These are phyloP conservation scores for Ylistrum balloti DNA, from an alignment of 1,140 invertebrate genomes.

Conservation along the genomic window DNA sequence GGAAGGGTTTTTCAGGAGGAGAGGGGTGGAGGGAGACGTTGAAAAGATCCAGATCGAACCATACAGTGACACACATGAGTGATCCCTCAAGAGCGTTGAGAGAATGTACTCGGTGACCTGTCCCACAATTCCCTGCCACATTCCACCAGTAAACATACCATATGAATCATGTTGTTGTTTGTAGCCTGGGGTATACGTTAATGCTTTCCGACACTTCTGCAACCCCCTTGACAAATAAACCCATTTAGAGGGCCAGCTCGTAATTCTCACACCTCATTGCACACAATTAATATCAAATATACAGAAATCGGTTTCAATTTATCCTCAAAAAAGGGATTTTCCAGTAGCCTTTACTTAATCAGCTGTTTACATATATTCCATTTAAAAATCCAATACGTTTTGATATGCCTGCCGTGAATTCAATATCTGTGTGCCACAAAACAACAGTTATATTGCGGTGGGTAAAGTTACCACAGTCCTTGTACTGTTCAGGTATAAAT, in stretches of 20 bases:
- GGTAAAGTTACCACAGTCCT: not conserved
- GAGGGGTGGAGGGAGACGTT: not conserved
- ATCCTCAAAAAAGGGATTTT: conserved; percentile 9
- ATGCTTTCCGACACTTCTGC: no score
- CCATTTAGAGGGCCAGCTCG: conserved; percentile 15
- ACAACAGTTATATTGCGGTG: not conserved
- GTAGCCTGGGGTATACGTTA: not conserved
- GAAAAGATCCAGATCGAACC: not conserved
- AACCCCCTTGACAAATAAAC: not conserved
- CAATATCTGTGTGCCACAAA: not conserved
- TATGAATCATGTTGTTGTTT: conserved; percentile 35
- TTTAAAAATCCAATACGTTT: conserved; percentile 22
- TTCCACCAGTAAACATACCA: conserved; percentile 1
- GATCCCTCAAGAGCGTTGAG: not conserved
- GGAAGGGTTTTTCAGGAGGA: not conserved
- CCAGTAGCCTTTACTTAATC: not conserved
- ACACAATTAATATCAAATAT: conserved; percentile 30
- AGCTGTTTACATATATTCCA: conserved; percentile 22
- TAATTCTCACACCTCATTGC: conserved; percentile 20
- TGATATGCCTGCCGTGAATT: not conserved
- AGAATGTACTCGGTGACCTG: conserved; percentile 3
- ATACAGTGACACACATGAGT: not conserved
- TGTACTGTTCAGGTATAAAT: not conserved
- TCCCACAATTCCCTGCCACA: conserved; percentile 31
- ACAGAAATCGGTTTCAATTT: conserved; percentile 29